Base-by-base conservation (phyloP, 2,113 vertebrate species). In the Emydura subglobosa region DNA sequence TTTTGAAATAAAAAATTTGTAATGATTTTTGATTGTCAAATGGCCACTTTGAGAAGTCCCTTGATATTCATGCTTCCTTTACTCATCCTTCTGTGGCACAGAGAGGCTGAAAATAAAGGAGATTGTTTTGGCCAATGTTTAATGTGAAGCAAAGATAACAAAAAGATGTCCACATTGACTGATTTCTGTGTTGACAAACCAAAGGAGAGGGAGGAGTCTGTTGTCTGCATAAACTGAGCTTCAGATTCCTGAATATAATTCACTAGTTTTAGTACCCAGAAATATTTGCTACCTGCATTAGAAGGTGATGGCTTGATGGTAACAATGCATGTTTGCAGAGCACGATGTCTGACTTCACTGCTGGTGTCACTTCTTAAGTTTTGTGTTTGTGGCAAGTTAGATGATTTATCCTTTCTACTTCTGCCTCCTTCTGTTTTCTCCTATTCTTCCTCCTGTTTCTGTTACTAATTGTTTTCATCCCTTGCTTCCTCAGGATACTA, bases 1-100 rank as follows among this genome's bases (percentile, higher is more conserved):
- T 72, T 82, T 39, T 11, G 1, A 85, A 97, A 97, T 90, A 92
- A 87, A 91, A 90, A 91, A 93, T 61, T 22, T 27, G 85, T 86
- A 61, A 51, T 51, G 61, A 53, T 79, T 24, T 19, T 81, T 79
- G 59, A 55, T 34, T 53, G 27, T 50, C 22, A 90, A 54, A 87
- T 74, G 24, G 29, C 72, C 7, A 31, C 44, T 89, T 91, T 81
- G 82, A 85, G 65, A 89, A 85, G 47, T 29, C 2, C 0, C 80
- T 79, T 95, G 29, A 82, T 81, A 44, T 82, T 68, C 83, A 25
- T 6, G 13, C 10, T 59, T 89, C 59, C 65, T 95, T 39, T 27
- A 7, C 47, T 61, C 10, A 16, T 65, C 72, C 29, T 74, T 1
- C 10, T 72, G 49, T 34, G 34, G 16, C 21, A 57, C 11, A 16